Evolutionary conservation across 2,888 invertebrate genomes (phyloP), one percentile per base, ranked within the genome.

Genomic region (Eupithecia centaureata): DNA sequence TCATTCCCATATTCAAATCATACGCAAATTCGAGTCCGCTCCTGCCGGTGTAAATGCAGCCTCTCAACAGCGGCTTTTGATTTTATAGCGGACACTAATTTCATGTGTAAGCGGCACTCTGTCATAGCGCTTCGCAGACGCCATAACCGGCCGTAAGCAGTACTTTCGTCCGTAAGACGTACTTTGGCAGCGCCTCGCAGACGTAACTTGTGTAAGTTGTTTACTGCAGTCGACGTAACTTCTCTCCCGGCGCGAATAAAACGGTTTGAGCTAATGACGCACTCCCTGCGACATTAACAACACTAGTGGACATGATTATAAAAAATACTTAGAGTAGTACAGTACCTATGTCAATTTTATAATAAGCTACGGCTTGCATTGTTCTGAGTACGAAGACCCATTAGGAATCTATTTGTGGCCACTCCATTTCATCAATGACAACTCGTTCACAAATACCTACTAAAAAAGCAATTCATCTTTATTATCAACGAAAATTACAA

Each of bases 61-160:
- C 68, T 47, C 70, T 71, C 59, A 38, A 72, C 72, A 74, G 79
- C 71, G 73, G 79, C 82, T 83, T 83, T 84, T 87, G 87, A 87
- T 87, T 87, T 87, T 85, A 86, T 87, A 86, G 84, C 81, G 71
- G 76, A 76, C 82, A 84, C 82, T 86, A 86, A 87, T 87, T 86
- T 85, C 76, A 78, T 79, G 80, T 84, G 78, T 81, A 83, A 85
- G 80, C 80, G 76, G 52, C 79, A 82, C 81, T 86, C 83, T 86
- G 86, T 86, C 86, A 85, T 83, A 77, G 75, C 76, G 75, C 73
- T 73, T 61, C 71, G 68, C 75, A 76, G 52, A 27, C 52, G 52
- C 52, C 52, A 56, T 56, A 56, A 56, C 54, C n/a, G 54, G 15
- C 54, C 28, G 28, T n/a, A n/a, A 78, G 76, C 71, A 70, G 76